Evolutionary conservation across 2,113 vertebrate genomes (phyloP).

Genomic region (Cyanocitta stelleri): DNA sequence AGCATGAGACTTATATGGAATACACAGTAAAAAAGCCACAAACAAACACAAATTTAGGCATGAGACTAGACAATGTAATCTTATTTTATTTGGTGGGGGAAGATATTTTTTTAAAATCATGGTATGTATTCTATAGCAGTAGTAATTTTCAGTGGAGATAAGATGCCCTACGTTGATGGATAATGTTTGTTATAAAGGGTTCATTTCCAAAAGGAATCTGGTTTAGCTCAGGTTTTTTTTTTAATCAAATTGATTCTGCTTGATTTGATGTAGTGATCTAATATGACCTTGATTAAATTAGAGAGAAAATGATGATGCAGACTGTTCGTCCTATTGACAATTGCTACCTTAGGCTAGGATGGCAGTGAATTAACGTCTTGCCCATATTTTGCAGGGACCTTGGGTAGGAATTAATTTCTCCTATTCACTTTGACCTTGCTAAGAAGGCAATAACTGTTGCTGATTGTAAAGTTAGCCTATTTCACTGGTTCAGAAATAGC

Average conservation of each 20-base stretch:
- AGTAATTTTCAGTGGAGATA: not conserved
- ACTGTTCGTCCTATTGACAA: slow-evolving; percentile 22
- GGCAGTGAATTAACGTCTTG: not conserved
- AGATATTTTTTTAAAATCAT: not conserved
- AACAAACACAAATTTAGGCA: not conserved
- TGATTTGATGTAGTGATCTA: slow-evolving; percentile 43
- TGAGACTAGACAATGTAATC: not conserved
- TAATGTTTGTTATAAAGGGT: not conserved
- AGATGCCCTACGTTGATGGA: not conserved
- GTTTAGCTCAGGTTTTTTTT: not conserved
- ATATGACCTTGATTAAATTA: slow-evolving; percentile 39
- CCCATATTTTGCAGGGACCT: slow-evolving; percentile 1
- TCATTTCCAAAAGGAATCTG: slow-evolving; percentile 21
- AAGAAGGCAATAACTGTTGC: not conserved
- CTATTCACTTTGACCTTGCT: slow-evolving; percentile 8
- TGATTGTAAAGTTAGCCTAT: not conserved
- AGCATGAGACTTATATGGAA: not conserved
- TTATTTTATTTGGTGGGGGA: not conserved
- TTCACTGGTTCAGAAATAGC: not conserved
- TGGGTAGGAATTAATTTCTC: slow-evolving; percentile 3
- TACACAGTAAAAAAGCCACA: not conserved
- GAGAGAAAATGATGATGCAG: slow-evolving; percentile 27
- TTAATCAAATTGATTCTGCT: not conserved
- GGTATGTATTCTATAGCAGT: not conserved
- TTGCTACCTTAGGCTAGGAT: not conserved